Base-by-base conservation (phyloP, 2,113 vertebrate species). In the Ancistrus triradiatus region DNA sequence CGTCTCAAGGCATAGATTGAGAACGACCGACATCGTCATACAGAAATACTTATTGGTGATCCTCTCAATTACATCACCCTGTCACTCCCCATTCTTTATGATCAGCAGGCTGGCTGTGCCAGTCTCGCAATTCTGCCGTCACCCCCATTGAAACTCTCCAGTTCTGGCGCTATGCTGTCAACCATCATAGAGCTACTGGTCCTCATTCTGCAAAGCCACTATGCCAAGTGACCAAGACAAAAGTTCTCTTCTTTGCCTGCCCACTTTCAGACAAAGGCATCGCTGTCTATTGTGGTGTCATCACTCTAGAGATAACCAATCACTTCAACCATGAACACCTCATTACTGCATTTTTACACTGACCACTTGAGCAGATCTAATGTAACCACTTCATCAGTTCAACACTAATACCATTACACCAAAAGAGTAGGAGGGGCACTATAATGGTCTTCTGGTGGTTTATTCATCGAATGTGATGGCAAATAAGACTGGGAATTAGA, bases 61-160 rank as follows among this genome's bases (percentile, higher is more conserved):
- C 19, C 33, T 37, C 21, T 22, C 2, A n/a, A 33, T 19, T 65
- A 57, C 15, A 22, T 22, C 33, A 43, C 7, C n/a, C 28, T 37
- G n/a, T 17, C 28, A 53, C 14, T 50, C 7, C 37, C 9, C 14
- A 17, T 43, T 71, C 77, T 76, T 78, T 76, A 75, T 72, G 64
- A 63, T 83, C 69, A 72, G 77, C 73, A 75, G 49, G 65, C 81
- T 76, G 83, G 78, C 84, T 74, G 85, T 86, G 84, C 84, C 85
- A 86, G 81, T 72, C 83, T 84, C 82, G 78, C 71, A 48, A 72
- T 18, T 69, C 68, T 81, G 81, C 79, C 62, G 79, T 84, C 86
- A 87, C 72, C 73, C 71, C 55, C 63, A 21, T 67, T 73, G 61
- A 63, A 76, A 80, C 69, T 56, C 77, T 78, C 68, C 59, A 71